Conservation (phyloP, 2,113 vertebrate genomes). For the Dunckerocampus dactyliophorus region DNA sequence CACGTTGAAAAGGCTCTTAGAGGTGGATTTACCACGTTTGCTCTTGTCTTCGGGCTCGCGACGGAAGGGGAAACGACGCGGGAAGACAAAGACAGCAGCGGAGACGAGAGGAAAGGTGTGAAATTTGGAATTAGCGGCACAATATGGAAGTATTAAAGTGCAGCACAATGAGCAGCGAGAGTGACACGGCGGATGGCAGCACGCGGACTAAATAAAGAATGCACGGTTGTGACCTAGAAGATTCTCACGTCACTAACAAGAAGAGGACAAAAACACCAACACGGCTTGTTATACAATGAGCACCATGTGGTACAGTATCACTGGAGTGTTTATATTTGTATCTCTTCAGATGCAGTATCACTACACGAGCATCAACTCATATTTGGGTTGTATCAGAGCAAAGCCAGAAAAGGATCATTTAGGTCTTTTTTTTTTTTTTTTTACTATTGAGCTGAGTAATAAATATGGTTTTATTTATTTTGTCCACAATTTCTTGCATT, state of each 20-base stretch:
- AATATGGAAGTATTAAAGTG: slow-evolving; percentile 55
- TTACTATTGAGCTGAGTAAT: neutral
- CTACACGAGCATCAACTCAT: no score
- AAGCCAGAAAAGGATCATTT: no score
- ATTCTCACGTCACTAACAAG: slow-evolving; percentile 15
- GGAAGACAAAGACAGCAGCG: slow-evolving; percentile 49
- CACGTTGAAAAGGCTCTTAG: slow-evolving; percentile 59
- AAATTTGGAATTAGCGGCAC: slow-evolving; percentile 62
- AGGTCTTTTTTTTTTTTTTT: no score
- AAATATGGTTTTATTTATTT: neutral
- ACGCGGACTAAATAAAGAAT: slow-evolving; percentile 40
- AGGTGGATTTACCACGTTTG: slow-evolving; percentile 65
- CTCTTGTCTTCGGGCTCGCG: slow-evolving; percentile 49
- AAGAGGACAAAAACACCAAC: slow-evolving; percentile 9
- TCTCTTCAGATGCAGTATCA: no score
- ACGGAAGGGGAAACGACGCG: slow-evolving; percentile 18
- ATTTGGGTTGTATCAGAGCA: no score
- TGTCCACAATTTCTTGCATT: neutral
- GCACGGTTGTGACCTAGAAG: neutral
- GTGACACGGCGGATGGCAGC: slow-evolving; percentile 23
- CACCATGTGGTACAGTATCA: no score
- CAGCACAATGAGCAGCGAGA: slow-evolving; percentile 35
- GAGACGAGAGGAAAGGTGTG: slow-evolving; percentile 59
- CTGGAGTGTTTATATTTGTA: no score
- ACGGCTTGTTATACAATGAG: neutral